Base-by-base conservation (phyloP, 1,140 invertebrate species). In the Rhizoglyphus robini region DNA sequence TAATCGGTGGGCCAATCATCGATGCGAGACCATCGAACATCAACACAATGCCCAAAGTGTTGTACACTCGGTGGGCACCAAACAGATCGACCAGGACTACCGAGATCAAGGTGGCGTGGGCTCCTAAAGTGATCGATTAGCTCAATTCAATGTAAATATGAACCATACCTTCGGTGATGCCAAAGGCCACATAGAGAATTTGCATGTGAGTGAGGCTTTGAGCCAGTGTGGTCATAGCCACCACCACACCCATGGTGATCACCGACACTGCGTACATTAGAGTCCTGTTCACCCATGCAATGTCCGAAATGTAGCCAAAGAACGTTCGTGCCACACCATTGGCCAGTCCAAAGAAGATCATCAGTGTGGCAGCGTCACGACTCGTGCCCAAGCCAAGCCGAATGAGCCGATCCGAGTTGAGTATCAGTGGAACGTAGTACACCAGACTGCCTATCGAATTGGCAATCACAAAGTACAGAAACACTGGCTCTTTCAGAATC, bases 361-460 rank as follows among this genome's bases (percentile, higher is more conserved):
- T 69, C 25, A 81, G 72, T 36, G 72, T 73, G 27, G 78, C 73
- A 0, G 76, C 77, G 23, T 74, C 60, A n/a, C n/a, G n/a, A n/a
- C n/a, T n/a, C n/a, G n/a, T n/a, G n/a, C n/a, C n/a, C n/a, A 80
- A 69, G 32, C 73, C 74, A 68, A 81, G 77, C 57, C 79, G 73
- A n/a, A 81, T 76, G 2, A 85, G 84, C 75, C 83, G 81, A 49
- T 84, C 78, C 79, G 81, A 82, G 41, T 88, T 81, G 75, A 87
- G 89, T 67, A 96, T 80, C 77, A 93, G 89, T 63, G 93, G 93
- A 71, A 96, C 84, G 75, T 96, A 92, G 79, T 95, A 98, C 46
- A 94, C 94, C 70, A 97, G 88, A 73, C 88, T 93, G 4, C 91
- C 96, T 72, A 90, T 84, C 74, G 97, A 94, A 76, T 98, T 98